Conservation (phyloP, 2,888 invertebrate genomes). For the Leptopilina drosophilae region DNA sequence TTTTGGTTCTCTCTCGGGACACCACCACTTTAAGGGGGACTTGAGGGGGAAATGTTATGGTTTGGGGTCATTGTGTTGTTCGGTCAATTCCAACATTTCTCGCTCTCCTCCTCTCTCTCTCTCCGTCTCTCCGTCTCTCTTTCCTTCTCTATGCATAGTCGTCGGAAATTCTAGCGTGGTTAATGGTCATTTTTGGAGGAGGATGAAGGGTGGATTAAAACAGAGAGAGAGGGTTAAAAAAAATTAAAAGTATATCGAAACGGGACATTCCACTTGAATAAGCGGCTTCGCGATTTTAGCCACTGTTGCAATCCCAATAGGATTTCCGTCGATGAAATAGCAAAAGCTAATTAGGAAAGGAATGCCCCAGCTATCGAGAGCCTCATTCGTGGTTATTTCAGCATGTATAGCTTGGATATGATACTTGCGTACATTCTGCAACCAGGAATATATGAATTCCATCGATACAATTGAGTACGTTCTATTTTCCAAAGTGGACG, state of each 20-base stretch:
- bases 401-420: constrained; percentile 13
- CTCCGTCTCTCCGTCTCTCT: too few species aligned
- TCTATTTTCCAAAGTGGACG: constrained; percentile 12
- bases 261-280: constrained; percentile 9
- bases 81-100: neutral
- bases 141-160: neutral
- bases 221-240: neutral
- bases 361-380: constrained; percentile 26
- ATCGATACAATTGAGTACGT: constrained; percentile 25
- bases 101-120: too few species aligned
- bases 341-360: constrained; percentile 41
- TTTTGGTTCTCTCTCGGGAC: neutral
- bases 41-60: neutral
- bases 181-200: constrained; percentile 12
- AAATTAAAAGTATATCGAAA: neutral
- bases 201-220: neutral
- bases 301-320: constrained; percentile 26
- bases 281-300: constrained; percentile 21
- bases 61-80: constrained; percentile 8
- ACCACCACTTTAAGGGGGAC: neutral
- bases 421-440: constrained; percentile 33
- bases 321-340: constrained; percentile 35
- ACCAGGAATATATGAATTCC: constrained; percentile 31
- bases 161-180: neutral
- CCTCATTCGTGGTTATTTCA: constrained; percentile 31